Conservation (phyloP, 2,797 vertebrate genomes). For the Margarornis squamiger region DNA sequence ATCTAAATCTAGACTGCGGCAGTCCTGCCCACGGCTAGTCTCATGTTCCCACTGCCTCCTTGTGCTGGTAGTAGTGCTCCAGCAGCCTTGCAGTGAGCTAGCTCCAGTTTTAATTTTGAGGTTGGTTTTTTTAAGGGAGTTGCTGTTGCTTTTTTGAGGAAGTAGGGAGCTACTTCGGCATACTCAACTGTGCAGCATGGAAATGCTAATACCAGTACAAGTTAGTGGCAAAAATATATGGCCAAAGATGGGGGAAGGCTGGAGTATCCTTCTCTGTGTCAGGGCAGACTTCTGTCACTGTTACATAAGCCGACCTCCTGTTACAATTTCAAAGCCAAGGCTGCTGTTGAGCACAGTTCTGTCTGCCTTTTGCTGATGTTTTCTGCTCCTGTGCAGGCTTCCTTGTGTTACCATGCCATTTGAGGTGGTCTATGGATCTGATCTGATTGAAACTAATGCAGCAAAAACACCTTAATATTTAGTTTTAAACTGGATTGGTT, state of each 20-base stretch:
- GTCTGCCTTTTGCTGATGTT: not conserved
- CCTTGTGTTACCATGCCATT: not conserved
- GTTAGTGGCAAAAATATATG: not conserved
- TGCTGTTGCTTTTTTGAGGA: constrained; percentile 2
- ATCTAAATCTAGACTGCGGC: constrained; percentile 51
- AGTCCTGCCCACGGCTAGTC: constrained; percentile 29
- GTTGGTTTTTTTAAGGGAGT: not conserved
- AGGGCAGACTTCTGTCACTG: not conserved
- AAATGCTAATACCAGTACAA: not conserved
- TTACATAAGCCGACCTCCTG: not conserved
- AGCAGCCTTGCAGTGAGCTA: not conserved
- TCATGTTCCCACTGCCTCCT: constrained; percentile 50
- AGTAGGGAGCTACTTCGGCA: not conserved
- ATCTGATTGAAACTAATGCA: not conserved
- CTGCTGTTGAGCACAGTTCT: not conserved
- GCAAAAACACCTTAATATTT: not conserved
- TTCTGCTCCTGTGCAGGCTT: not conserved
- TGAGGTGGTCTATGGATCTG: not conserved
- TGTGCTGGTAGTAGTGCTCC: constrained; percentile 41
- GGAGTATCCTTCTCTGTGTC: not conserved
- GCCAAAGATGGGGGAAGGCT: not conserved
- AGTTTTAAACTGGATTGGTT: not conserved
- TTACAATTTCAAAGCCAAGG: not conserved
- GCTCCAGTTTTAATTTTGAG: not conserved
- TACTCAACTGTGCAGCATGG: not conserved